phyloP scores from a whole-genome alignment of 2,113 vertebrate genomes.

The Anarrhichthys ocellatus region DNA sequence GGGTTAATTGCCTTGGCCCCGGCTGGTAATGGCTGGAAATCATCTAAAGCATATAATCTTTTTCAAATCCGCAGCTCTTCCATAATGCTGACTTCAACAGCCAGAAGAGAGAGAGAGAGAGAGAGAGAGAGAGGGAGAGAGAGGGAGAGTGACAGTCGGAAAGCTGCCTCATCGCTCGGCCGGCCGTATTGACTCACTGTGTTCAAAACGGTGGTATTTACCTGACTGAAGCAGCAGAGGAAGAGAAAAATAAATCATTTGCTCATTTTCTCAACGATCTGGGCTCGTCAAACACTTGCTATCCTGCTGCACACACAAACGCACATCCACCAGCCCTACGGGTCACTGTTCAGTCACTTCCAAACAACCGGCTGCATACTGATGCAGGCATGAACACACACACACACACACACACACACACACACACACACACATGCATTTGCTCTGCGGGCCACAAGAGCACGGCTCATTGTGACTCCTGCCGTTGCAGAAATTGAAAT shows the following conservation, averaged over 20 bases:
- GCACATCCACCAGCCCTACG: conserved; percentile 1
- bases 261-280: conserved; percentile 38
- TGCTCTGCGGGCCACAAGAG: conserved; percentile 36
- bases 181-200: conserved; percentile 32
- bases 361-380: conserved; percentile 36
- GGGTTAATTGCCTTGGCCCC: conserved; percentile 74
- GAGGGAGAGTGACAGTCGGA: conserved; percentile 30
- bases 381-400: conserved; percentile 19
- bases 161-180: conserved; percentile 2
- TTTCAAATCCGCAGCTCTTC: conserved; percentile 45
- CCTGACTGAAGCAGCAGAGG: conserved; percentile 29
- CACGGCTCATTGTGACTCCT: conserved; percentile 62
- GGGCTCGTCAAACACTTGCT: conserved; percentile 30
- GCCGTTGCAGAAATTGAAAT: conserved; percentile 73
- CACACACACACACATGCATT: conserved; percentile 24
- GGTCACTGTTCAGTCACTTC: conserved; percentile 54
- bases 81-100: conserved; percentile 9
- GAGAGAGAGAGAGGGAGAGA: conserved; percentile 30
- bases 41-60: conserved; percentile 55
- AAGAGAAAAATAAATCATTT: conserved; percentile 21
- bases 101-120: conserved; percentile 7
- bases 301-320: conserved; percentile 5
- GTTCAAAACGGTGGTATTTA: conserved; percentile 43
- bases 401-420: conserved; percentile 40
- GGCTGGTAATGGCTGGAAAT: conserved; percentile 62